Base-by-base conservation (phyloP, 92 coral and sea anemone genomes). In the Metridium senile region DNA sequence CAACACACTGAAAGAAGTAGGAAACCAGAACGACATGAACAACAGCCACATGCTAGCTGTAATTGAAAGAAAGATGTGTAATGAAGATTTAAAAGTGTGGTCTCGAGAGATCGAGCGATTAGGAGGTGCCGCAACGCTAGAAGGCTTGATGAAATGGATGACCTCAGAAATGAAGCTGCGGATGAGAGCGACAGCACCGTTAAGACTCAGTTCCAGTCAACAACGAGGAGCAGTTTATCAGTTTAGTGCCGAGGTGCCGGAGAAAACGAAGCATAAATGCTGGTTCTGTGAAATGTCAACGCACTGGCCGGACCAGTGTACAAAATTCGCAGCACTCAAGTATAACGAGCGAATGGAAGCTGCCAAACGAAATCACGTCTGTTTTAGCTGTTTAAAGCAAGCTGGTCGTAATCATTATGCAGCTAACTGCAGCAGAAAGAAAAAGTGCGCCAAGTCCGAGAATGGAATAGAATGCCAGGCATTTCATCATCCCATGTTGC, bases 11-110 rank as follows among this genome's bases (percentile, higher is more conserved):
- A 83, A 76, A 63, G 92, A 91, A 64, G 90, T 87, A 13, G 86
- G 74, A 32, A 79, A 72, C 9, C 90, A 85, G 19, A 25, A 74
- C 54, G 89, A 87, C 70, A 84, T 90, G 87, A 84, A 81, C 66
- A 86, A 90, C 46, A 90, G 62, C 70, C 96, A 87, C 32, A 87
- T 87, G 82, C 26, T 90, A 17, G 81, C 91, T 46, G 57, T 87
- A 11, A 81, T 83, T 11, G 92, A 87, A 53, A 81, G 78, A 68
- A 89, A 89, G 75, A 68, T 89, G 90, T 77, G 72, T 52, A 49
- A 21, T 17, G 86, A 89, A 21, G 90, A 89, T 28, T 53, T 86
- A 47, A 86, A 74, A 30, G 88, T 89, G 10, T 84, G 89, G 90
- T 71, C 90, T 4, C 77, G 87, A 16, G 11, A 72, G 19, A 31